Conservation (phyloP, 2,113 vertebrate species). For the Hippocampus mohnikei region DNA sequence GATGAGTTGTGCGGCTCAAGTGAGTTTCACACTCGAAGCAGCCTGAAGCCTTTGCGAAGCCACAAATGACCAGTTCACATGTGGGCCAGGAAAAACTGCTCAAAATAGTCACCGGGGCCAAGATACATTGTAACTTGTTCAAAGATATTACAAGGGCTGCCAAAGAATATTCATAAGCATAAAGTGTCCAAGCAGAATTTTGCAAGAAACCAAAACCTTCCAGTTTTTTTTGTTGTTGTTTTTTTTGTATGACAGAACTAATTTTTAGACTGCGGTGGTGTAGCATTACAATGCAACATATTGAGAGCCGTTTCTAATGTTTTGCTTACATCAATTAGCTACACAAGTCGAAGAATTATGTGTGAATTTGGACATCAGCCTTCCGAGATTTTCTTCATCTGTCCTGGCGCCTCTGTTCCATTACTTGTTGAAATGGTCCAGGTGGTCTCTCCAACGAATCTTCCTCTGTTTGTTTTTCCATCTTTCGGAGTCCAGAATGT, state of each 20-base stretch:
- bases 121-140: constrained; percentile 29
- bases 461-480: not conserved
- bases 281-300: not conserved
- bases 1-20: not conserved
- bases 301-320: not conserved
- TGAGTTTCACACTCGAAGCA: constrained; percentile 20
- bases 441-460: not conserved
- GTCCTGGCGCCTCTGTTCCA: not conserved
- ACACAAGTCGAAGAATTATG: not conserved
- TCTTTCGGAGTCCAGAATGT: not conserved
- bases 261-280: constrained; percentile 4
- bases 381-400: not conserved
- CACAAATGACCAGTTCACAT: constrained; percentile 18
- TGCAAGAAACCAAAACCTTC: constrained; percentile 32
- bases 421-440: not conserved
- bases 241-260: not conserved
- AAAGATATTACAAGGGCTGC: constrained; percentile 36
- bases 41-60: constrained; percentile 29
- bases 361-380: not conserved
- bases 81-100: constrained; percentile 39
- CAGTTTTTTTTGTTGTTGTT: not conserved
- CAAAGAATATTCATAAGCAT: constrained; percentile 40
- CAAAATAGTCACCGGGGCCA: constrained; percentile 34
- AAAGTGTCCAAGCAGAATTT: constrained; percentile 10
- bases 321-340: not conserved